These are phyloP conservation scores for Leptodactylus fuscus DNA, from an alignment of 2,113 vertebrate species.

Conservation along the genomic window DNA sequence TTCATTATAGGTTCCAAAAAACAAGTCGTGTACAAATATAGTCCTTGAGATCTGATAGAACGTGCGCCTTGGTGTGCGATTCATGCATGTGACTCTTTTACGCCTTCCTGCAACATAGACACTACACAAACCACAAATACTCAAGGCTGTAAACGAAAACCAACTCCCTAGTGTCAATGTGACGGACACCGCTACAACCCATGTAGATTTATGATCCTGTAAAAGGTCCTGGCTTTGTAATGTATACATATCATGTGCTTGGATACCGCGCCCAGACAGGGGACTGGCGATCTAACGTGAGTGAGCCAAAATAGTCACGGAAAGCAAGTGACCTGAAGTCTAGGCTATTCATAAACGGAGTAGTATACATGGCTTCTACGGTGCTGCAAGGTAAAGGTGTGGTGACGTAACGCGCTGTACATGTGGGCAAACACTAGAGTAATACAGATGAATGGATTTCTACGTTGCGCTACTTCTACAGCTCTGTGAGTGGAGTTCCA, in stretches of 20 bases:
- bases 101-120: background rate
- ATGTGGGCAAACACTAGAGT: background rate
- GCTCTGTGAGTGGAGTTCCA: background rate
- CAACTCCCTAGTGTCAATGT: background rate
- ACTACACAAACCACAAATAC: background rate
- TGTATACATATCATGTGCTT: background rate
- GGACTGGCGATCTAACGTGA: background rate
- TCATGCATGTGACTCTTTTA: background rate
- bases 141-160: background rate
- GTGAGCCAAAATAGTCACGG: background rate
- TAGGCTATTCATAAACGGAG: too few species aligned
- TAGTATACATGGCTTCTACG: background rate
- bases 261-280: background rate
- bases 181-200: background rate
- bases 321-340: too few species aligned
- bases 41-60: background rate
- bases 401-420: background rate
- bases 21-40: background rate
- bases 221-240: background rate
- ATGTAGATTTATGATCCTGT: background rate
- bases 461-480: background rate
- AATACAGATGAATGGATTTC: background rate
- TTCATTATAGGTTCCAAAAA: background rate
- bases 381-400: background rate
- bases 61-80: background rate